Evolutionary conservation across 2,888 invertebrate species (phyloP).

Genomic region (Caenorhabditis becei): DNA sequence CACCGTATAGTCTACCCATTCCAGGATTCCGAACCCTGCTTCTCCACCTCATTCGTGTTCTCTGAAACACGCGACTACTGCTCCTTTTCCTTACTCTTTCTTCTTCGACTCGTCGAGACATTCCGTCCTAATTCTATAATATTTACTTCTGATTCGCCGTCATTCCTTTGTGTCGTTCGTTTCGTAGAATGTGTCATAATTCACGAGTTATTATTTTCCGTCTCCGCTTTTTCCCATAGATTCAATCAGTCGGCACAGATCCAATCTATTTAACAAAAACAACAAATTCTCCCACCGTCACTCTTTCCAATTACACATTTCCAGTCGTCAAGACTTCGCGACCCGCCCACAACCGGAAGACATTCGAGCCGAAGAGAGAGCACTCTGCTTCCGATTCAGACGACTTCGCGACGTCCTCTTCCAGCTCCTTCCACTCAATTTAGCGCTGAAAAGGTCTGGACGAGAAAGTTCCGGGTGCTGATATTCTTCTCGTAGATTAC

Average conservation of each 20-base stretch:
- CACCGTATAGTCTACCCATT: too few relatives aligned
- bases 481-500: too few relatives aligned
- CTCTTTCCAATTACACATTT: neutral
- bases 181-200: slow-evolving; percentile 26
- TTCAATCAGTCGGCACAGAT: slow-evolving; percentile 8
- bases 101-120: neutral
- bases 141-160: slow-evolving; percentile 10
- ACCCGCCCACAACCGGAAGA: neutral
- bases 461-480: too few relatives aligned
- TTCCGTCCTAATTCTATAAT: slow-evolving; percentile 16
- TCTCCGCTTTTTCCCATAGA: slow-evolving; percentile 19
- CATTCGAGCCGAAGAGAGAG: neutral
- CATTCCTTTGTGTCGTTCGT: slow-evolving; percentile 7
- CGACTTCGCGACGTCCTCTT: neutral
- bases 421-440: neutral
- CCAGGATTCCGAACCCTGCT: too few relatives aligned
- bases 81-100: neutral
- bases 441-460: too few relatives aligned
- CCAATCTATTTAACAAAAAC: slow-evolving; percentile 2
- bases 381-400: neutral
- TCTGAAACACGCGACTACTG: slow-evolving; percentile 9
- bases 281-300: neutral
- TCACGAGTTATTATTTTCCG: slow-evolving; percentile 12
- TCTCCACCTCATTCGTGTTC: slow-evolving; percentile 3
- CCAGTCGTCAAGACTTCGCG: neutral